Evolutionary conservation across 2,797 vertebrate genomes (phyloP), one percentile per base, ranked within the genome.

Genomic region (Darevskia nairensis): DNA sequence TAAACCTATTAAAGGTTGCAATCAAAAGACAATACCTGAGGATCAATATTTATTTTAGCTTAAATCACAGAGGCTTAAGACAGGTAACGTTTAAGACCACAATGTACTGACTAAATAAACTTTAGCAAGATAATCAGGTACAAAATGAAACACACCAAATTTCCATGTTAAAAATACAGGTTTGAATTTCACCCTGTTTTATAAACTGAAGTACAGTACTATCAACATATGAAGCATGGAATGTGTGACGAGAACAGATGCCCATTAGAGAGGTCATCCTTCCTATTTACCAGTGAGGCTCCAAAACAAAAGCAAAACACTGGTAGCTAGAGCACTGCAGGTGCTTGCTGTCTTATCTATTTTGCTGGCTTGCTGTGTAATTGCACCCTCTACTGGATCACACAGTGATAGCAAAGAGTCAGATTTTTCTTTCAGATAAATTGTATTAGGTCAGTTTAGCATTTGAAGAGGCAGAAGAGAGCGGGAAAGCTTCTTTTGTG

Each of bases 321-420:
- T 29, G 17, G 23, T 46, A 64, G 35, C 68, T 87, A 55, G 69
- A 61, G 3, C 25, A 23, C n/a, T 80, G 41, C 41, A 85, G 59
- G 23, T 35, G 15, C 29, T 46, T 64, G 10, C n/a, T 84, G 32
- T 32, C 68, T 84, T 55, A 77, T 41, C 29, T 44, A 19, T 41
- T 78, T 64, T 50, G 17, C 25, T 44, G 59, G 41, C 75, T n/a
- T 79, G 66, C 80, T 84, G 68, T 32, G 6, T 25, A 32, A 66
- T 23, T 77, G 55, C 69, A 69, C 85, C 85, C 89, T 90, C 85
- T 90, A 55, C 59, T 87, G 89, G 89, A 59, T 44, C 27, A 66
- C 71, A 75, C 32, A 84, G 76, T 39, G 10, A 74, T 35, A 80
- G 46, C 76, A 83, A 78, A 29, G 39, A 71, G n/a, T 9, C 68